Percentiles rank a stretch among this genome's conserved stretches.
phyloP scores from a whole-genome alignment of 1,140 invertebrate species.

The Macrotrachela quadricornifera region DNA sequence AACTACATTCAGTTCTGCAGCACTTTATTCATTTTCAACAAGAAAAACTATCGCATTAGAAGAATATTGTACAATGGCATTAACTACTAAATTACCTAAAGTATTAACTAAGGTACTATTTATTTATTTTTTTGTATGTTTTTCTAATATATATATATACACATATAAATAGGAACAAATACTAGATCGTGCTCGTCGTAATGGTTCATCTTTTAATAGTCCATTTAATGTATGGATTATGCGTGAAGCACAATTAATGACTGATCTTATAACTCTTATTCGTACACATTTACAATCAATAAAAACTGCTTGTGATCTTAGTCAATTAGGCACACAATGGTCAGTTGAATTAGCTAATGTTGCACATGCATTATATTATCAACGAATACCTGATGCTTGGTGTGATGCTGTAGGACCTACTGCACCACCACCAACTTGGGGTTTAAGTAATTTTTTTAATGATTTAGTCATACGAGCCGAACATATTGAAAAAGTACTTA shows the following conservation, averaged over 20 bases:
- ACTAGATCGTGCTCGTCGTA: conserved; percentile 23
- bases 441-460: not conserved
- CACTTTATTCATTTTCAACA: conserved; percentile 21
- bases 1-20: conserved; percentile 11
- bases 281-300: conserved; percentile 21
- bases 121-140: not conserved
- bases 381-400: conserved; percentile 21
- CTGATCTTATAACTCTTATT: conserved; percentile 20
- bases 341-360: conserved; percentile 17
- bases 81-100: conserved; percentile 21
- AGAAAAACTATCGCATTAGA: conserved; percentile 25
- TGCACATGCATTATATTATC: conserved; percentile 25
- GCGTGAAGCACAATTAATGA: conserved; percentile 25
- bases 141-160: not conserved
- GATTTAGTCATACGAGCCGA: too few relatives aligned
- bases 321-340: conserved; percentile 20
- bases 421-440: not conserved
- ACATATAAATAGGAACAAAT: conserved; percentile 25
- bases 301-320: conserved; percentile 21
- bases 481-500: too few relatives aligned
- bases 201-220: conserved; percentile 18
- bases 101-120: conserved; percentile 11
- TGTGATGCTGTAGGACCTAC: not conserved
- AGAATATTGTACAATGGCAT: conserved; percentile 23
- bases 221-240: conserved; percentile 26